Conservation (phyloP, 2,888 invertebrate genomes). For the Pristionchus arcanus region DNA sequence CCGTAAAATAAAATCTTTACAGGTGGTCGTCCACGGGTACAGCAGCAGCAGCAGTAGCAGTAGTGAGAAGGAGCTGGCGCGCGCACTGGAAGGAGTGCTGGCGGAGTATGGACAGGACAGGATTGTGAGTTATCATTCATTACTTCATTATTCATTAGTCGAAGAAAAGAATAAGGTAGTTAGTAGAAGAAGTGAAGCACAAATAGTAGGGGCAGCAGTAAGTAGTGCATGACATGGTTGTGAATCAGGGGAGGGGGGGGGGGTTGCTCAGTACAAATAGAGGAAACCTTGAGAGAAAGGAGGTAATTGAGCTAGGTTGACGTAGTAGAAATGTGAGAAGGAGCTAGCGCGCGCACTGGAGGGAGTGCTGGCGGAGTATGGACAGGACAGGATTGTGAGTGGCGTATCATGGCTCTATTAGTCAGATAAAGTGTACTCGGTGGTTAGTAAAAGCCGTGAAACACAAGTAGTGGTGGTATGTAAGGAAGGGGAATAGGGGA, state of each 20-base stretch:
- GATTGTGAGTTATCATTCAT: conserved; percentile 7
- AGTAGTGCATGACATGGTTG: too few species aligned
- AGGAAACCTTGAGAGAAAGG: too few species aligned
- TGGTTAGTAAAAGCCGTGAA: too few species aligned
- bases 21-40: conserved; percentile 26
- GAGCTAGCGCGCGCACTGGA: background rate
- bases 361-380: background rate
- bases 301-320: too few species aligned
- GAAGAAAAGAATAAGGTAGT: too few species aligned
- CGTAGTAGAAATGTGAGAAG: background rate
- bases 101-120: conserved; percentile 21
- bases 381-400: conserved; percentile 8
- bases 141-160: too few species aligned
- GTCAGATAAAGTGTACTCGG: too few species aligned
- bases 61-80: background rate
- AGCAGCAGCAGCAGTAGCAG: background rate
- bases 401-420: background rate
- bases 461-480: too few species aligned
- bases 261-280: too few species aligned
- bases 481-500: too few species aligned
- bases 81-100: background rate
- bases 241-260: too few species aligned
- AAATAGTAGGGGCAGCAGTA: too few species aligned
- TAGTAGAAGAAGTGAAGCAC: background rate
- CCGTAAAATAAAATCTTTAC: background rate